Conservation (phyloP, 2,113 vertebrate genomes). For the Nothoprocta perdicaria region DNA sequence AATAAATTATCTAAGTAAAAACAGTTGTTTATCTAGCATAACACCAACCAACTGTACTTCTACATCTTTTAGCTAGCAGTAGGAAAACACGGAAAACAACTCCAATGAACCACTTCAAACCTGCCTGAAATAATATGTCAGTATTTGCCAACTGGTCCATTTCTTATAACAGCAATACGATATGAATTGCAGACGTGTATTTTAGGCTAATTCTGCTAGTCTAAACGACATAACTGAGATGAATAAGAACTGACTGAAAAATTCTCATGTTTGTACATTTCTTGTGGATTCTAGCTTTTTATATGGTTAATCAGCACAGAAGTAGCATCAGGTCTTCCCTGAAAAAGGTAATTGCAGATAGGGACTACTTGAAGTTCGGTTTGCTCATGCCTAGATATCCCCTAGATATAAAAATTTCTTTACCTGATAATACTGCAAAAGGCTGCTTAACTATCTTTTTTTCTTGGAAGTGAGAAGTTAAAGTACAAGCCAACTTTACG, state of each 20-base stretch:
- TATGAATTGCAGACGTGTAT: neutral
- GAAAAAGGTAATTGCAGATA: neutral
- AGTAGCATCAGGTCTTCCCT: neutral
- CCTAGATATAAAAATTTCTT: neutral
- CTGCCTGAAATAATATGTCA: neutral
- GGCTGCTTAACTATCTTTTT: neutral
- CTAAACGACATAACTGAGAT: neutral
- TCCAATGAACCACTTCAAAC: neutral
- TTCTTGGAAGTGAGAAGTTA: neutral
- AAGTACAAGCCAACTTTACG: neutral
- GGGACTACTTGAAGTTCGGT: neutral
- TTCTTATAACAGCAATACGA: neutral
- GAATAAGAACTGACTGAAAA: neutral
- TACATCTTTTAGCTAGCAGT: neutral
- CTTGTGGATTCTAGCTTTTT: neutral
- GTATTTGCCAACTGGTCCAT: neutral
- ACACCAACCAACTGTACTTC: conserved; percentile 3
- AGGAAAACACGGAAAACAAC: neutral
- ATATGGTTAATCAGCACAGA: neutral
- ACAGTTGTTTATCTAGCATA: conserved; percentile 23
- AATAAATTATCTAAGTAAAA: conserved; percentile 52
- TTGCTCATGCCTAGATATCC: neutral
- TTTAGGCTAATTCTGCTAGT: neutral
- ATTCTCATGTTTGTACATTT: neutral
- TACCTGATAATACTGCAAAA: neutral